Conservation (phyloP, 2,888 invertebrate genomes). For the Eumerus sabulonum region DNA sequence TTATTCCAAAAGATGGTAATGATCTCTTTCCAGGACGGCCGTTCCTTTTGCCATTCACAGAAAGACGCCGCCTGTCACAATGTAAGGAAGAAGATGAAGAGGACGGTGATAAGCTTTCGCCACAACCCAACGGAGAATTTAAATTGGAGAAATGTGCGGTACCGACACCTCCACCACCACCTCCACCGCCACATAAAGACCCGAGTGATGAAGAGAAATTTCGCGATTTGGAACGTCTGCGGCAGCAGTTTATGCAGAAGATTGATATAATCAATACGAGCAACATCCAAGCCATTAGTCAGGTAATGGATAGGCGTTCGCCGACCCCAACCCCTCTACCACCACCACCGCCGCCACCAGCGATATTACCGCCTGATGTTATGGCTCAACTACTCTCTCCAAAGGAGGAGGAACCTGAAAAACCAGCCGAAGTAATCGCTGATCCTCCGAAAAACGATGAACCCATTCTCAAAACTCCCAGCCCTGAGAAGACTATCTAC, state of each 20-base stretch:
- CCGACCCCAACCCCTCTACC: constrained; percentile 76
- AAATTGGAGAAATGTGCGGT: constrained; percentile 35
- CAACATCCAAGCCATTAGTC: constrained; percentile 73
- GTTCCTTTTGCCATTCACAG: constrained; percentile 80
- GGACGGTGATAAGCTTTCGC: constrained; percentile 78
- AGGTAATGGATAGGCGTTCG: constrained; percentile 51
- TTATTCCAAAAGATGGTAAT: constrained; percentile 70
- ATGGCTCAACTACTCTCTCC: constrained; percentile 74
- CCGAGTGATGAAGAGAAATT: constrained; percentile 75
- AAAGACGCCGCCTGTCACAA: constrained; percentile 86
- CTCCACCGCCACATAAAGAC: constrained; percentile 74
- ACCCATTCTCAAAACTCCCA: constrained; percentile 70
- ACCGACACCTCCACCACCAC: constrained; percentile 72
- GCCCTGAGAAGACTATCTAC: constrained; percentile 75
- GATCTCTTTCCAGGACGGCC: constrained; percentile 74
- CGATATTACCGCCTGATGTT: constrained; percentile 72
- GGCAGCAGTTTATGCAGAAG: constrained; percentile 78
- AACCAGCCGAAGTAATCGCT: constrained; percentile 6
- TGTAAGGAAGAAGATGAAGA: constrained; percentile 92
- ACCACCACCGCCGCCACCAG: constrained; percentile 76
- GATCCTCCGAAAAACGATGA: neutral
- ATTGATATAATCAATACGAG: constrained; percentile 77
- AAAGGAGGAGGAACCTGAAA: constrained; percentile 58
- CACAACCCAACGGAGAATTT: constrained; percentile 66
- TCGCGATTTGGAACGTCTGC: constrained; percentile 75